phyloP scores from a whole-genome alignment of 1,140 invertebrate species.

The Zaprionus davidi region DNA sequence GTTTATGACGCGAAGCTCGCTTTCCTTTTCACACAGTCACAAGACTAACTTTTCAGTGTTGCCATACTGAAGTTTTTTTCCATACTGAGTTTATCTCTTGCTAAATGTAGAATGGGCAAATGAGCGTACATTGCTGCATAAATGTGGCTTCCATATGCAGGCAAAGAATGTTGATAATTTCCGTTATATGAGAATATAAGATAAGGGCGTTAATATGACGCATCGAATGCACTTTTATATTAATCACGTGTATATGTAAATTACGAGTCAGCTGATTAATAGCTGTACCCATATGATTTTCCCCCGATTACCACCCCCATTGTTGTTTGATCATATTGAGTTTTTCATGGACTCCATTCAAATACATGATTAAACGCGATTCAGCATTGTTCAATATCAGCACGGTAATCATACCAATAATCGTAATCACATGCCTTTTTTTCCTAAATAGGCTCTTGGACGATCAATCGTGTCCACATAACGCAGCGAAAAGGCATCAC shows the following conservation, averaged over 20 bases:
- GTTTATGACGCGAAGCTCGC: constrained; percentile 65
- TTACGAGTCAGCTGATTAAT: constrained; percentile 47
- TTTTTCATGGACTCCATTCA: constrained; percentile 7
- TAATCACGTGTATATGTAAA: constrained; percentile 38
- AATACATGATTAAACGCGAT: constrained; percentile 36
- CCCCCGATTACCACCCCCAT: neutral
- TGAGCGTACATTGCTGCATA: constrained; percentile 11
- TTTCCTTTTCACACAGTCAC: constrained; percentile 73
- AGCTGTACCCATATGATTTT: neutral
- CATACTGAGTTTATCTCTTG: constrained; percentile 32
- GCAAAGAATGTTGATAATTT: constrained; percentile 3
- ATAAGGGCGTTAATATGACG: constrained; percentile 18
- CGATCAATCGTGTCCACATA: constrained; percentile 58
- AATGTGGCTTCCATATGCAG: constrained; percentile 27
- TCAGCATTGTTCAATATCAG: constrained; percentile 1
- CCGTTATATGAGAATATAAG: neutral
- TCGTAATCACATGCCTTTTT: constrained; percentile 69
- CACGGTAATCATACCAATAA: constrained; percentile 32
- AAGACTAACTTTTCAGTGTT: constrained; percentile 71
- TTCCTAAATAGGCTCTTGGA: constrained; percentile 37
- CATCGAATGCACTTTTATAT: constrained; percentile 17
- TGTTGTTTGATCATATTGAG: constrained; percentile 21
- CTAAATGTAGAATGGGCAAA: constrained; percentile 19
- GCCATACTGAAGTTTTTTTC: constrained; percentile 57
- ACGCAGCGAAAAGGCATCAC: constrained; percentile 49